Evolutionary conservation across 2,888 invertebrate species (phyloP).

Genomic region (Parnassius mnemosyne): DNA sequence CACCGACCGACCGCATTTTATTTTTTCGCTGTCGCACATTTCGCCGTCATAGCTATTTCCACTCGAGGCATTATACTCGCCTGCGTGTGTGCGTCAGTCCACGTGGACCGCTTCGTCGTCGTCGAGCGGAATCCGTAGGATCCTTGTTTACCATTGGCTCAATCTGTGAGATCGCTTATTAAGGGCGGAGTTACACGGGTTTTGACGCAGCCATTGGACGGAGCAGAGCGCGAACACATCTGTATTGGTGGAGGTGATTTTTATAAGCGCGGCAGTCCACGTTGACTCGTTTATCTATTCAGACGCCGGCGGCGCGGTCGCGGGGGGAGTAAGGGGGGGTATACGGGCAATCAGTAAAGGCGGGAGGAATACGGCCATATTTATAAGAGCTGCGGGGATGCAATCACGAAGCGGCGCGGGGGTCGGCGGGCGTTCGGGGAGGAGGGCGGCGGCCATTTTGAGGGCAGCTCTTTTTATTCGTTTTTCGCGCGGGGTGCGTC

Average conservation of each 20-base stretch:
- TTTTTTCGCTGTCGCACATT: constrained; percentile 81
- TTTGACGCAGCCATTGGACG: constrained; percentile 53
- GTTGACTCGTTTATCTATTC: constrained; percentile 82
- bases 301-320: constrained; percentile 81
- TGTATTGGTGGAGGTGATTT: constrained; percentile 72
- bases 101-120: constrained; percentile 76
- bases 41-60: constrained; percentile 82
- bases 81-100: constrained; percentile 71
- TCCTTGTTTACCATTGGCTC: constrained; percentile 54
- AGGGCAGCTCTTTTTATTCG: constrained; percentile 85
- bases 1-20: constrained; percentile 80
- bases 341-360: constrained; percentile 82
- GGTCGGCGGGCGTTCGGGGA: constrained; percentile 68
- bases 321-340: constrained; percentile 79
- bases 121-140: constrained; percentile 66
- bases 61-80: constrained; percentile 79
- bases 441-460: constrained; percentile 85
- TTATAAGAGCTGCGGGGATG: constrained; percentile 82
- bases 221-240: constrained; percentile 40
- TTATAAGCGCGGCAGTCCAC: constrained; percentile 79
- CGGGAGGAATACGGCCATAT: constrained; percentile 82
- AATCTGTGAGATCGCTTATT: constrained; percentile 75
- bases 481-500: constrained; percentile 80
- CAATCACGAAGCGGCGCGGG: constrained; percentile 81
- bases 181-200: constrained; percentile 79